These are phyloP conservation scores for Brachyhypopomus occidentalis DNA, from an alignment of 2,113 vertebrate species.

Conservation along the genomic window DNA sequence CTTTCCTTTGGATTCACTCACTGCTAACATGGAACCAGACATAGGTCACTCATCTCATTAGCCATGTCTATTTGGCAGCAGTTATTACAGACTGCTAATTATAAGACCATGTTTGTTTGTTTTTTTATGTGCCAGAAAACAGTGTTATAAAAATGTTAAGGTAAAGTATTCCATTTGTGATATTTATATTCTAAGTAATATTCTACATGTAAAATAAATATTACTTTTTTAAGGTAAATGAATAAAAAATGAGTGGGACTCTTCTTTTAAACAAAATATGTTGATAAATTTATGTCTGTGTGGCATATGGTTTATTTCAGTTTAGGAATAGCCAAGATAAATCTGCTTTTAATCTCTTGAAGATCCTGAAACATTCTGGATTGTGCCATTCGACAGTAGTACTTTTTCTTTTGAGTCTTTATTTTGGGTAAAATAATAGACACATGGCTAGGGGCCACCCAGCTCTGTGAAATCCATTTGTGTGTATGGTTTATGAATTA, in stretches of 20 bases:
- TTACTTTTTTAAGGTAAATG: constrained; percentile 51
- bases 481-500: constrained; percentile 24
- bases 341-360: not conserved
- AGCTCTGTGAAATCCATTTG: not conserved
- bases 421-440: not conserved
- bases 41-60: not conserved
- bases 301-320: not conserved
- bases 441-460: not conserved
- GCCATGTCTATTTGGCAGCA: constrained; percentile 6
- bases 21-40: not conserved
- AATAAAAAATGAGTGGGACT: not conserved
- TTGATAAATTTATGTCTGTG: not conserved
- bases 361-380: not conserved
- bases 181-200: constrained; percentile 67
- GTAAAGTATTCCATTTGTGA: constrained; percentile 63
- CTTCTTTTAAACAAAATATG: not conserved
- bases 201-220: constrained; percentile 63
- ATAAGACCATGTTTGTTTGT: not conserved
- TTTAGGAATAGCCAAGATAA: not conserved
- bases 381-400: not conserved
- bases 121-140: constrained; percentile 48
- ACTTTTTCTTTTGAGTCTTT: not conserved
- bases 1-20: not conserved
- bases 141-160: constrained; percentile 55
- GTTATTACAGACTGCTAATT: constrained; percentile 10